Evolutionary conservation across 2,888 invertebrate genomes (phyloP), one percentile per base, ranked within the genome.

Genomic region (Trichopria drosophilae): DNA sequence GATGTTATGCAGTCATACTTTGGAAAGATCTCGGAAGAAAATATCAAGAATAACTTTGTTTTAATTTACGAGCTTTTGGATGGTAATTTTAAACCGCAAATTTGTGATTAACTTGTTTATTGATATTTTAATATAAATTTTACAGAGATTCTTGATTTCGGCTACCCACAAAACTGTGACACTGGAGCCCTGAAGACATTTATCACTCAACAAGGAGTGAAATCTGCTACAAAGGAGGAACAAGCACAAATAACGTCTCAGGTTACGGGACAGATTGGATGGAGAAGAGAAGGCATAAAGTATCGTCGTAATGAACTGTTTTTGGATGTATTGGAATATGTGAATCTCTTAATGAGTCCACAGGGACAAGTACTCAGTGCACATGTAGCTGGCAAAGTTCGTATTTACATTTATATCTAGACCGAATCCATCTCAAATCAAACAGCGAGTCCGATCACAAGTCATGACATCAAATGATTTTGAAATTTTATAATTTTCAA

Each of bases 1-100:
- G 92, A 93, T 71, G 96, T 99, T 44, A 99, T 99, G 99, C 96
- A 97, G 77, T 94, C 96, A 0, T 99, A 99, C 77, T 99, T 99
- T 75, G 99, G 98, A 49, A 99, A 99, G 80, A 93, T 99, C 59
- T 96, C 97, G 0, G 99, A 99, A 75, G 99, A 99, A 76, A 99
- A 99, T 74, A 98, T 99, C 70, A 99, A 99, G 79, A 99, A 99
- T 76, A 99, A 99, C 78, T 99, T 99, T 80, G 99, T 99, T 13
- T 84, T 99, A 18, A 99, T 99, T 67, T 99, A 99, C 73, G 99
- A 99, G 78, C 80, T 99, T 61, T 83, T 99, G 47, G 99, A 99
- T 80, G 95, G 93, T 93, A 77, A 79, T 77, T 26, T 7, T 31
- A 19, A 28, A 13, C 12, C 16, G 13, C 19, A 42, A 19, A 19